Conservation (phyloP, 2,888 invertebrate genomes). For the Adineta ricciae region DNA sequence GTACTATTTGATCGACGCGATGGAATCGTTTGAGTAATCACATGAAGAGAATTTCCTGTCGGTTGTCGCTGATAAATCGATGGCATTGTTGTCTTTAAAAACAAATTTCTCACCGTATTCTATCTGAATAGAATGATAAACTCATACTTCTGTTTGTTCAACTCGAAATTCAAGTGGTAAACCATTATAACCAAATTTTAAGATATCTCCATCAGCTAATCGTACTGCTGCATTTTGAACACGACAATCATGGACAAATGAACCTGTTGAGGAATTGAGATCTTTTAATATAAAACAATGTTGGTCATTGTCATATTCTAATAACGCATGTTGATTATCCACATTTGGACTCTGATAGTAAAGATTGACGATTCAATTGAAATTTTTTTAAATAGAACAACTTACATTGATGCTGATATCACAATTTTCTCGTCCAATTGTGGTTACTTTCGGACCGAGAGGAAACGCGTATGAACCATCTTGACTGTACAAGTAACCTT, state of each 20-base stretch:
- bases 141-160: slow-evolving; percentile 37
- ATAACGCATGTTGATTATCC: slow-evolving; percentile 48
- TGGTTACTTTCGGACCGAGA: slow-evolving; percentile 47
- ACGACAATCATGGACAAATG: slow-evolving; percentile 49
- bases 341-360: slow-evolving; percentile 38
- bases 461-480: slow-evolving; percentile 37
- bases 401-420: slow-evolving; percentile 47
- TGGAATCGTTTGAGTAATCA: not conserved
- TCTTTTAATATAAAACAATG: slow-evolving; percentile 48
- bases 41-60: not conserved
- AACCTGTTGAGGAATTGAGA: slow-evolving; percentile 48
- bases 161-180: slow-evolving; percentile 43
- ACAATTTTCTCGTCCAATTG: slow-evolving; percentile 49
- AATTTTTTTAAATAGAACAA: not conserved
- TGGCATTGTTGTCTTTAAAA: not conserved
- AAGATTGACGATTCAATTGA: no score
- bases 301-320: slow-evolving; percentile 47
- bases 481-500: slow-evolving; percentile 29
- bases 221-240: slow-evolving; percentile 49
- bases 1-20: not conserved
- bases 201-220: slow-evolving; percentile 45
- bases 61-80: not conserved
- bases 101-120: no score
- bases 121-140: no score
- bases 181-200: slow-evolving; percentile 46